phyloP scores from a whole-genome alignment of 2,888 invertebrate species.

The Dendrolimus houi region DNA sequence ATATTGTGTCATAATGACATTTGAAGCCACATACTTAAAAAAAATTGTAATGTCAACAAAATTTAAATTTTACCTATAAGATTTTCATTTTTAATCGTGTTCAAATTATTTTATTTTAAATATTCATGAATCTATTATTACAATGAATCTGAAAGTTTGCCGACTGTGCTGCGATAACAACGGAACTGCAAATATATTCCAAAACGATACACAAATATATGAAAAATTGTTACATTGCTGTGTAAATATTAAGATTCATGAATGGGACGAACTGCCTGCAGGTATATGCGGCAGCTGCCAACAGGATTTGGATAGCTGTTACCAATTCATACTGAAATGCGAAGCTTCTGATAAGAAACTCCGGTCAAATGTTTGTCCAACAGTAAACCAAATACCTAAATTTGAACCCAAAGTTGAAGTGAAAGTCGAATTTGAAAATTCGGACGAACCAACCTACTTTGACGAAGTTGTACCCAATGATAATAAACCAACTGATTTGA shows the following conservation, averaged over 20 bases:
- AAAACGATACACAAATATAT: slow-evolving; percentile 19
- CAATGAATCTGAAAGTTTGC: slow-evolving; percentile 37
- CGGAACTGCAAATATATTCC: slow-evolving; percentile 34
- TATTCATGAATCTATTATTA: neutral
- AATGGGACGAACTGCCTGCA: slow-evolving; percentile 42
- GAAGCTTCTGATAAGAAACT: slow-evolving; percentile 42
- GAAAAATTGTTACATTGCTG: slow-evolving; percentile 48
- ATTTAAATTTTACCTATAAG: too few relatives aligned
- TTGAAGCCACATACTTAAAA: too few relatives aligned
- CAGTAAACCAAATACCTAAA: slow-evolving; percentile 7
- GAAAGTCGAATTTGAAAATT: slow-evolving; percentile 27
- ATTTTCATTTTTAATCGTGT: too few relatives aligned
- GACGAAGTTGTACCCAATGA: slow-evolving; percentile 15
- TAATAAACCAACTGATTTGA: slow-evolving; percentile 10
- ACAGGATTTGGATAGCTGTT: slow-evolving; percentile 31
- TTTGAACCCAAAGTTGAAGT: slow-evolving; percentile 26
- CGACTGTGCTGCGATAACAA: slow-evolving; percentile 40
- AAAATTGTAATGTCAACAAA: too few relatives aligned
- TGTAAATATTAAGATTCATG: slow-evolving; percentile 27
- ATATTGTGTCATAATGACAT: too few relatives aligned
- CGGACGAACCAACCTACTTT: slow-evolving; percentile 16
- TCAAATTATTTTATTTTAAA: too few relatives aligned
- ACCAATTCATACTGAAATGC: slow-evolving; percentile 44
- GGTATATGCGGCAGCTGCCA: slow-evolving; percentile 39
- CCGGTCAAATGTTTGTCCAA: slow-evolving; percentile 15